These are phyloP conservation scores for Anhinga rufa DNA, from an alignment of 2,113 vertebrate genomes.

Conservation along the genomic window DNA sequence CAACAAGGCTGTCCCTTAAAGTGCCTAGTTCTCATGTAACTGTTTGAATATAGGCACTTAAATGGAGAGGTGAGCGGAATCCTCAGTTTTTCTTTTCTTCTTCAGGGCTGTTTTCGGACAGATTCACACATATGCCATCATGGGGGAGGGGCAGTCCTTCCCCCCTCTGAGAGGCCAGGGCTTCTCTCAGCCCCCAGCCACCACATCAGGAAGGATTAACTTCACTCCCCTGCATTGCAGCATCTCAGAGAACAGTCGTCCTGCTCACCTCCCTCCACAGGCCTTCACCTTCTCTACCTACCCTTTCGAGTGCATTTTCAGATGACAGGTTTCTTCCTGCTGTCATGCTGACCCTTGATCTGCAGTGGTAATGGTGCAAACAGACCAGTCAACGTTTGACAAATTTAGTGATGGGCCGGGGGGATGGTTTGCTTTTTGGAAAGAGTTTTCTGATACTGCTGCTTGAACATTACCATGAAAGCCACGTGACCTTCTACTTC, in stretches of 20 bases:
- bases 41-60: not conserved
- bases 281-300: not conserved
- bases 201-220: not conserved
- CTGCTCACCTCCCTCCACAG: not conserved
- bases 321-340: not conserved
- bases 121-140: not conserved
- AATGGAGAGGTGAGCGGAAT: not conserved
- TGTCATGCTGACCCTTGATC: not conserved
- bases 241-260: fast-evolving
- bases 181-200: not conserved
- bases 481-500: not conserved
- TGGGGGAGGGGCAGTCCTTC: not conserved
- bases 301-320: not conserved
- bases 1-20: not conserved
- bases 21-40: not conserved
- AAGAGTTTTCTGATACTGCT: not conserved
- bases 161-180: not conserved
- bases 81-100: not conserved
- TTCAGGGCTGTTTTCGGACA: not conserved
- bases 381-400: not conserved
- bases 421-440: not conserved
- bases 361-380: not conserved
- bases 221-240: not conserved
- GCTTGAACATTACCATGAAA: not conserved
- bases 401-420: not conserved